Base-by-base conservation (phyloP, 2,113 vertebrate species). In the Sisor rabdophorus region DNA sequence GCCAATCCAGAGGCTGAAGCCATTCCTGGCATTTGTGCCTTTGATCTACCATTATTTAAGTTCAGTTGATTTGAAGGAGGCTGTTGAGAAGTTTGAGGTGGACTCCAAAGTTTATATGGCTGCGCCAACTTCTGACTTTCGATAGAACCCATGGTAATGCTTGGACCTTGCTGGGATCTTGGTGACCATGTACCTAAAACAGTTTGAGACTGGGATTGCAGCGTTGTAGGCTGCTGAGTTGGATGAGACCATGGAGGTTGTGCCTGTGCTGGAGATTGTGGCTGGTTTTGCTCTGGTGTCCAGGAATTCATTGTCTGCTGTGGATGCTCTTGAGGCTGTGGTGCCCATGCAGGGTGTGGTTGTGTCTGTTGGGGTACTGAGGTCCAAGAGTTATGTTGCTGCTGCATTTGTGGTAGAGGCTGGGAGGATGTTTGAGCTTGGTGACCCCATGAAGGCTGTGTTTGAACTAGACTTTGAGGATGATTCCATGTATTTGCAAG, bases 41-140 rank as follows among this genome's bases (percentile, higher is more conserved):
- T 94, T 50, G 91, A 85, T 47, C 84, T 76, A 71, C 89, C 73
- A 20, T 80, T 91, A 73, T 91, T 93, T 70, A 90, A 91, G 59
- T 89, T 89, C 63, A 88, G 80, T 82, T 87, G 81, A 54, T 90
- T 93, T 48, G 93, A 91, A 80, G 88, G 87, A 86, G 89, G 87
- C 84, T 89, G 86, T 81, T 74, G 89, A 77, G 19, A 84, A 85
- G 30, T 89, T 26, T 93, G 90, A 1, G 91, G 89, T 55, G 91
- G 84, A 40, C 84, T 88, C 83, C 93, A 91, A 68, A 90, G 82
- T 76, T 88, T 92, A 63, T 90, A 87, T 80, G 93, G 88, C 71
- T 93, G 91, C 58, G 84, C 56, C 24, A 61, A 40, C 20, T 79
- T 80, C 24, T 80, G 76, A 73, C 84, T 87, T 56, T 87, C 79